Evolutionary conservation across 2,888 invertebrate genomes (phyloP), one percentile per base, ranked within the genome.

Genomic region (Chrysolina americana): DNA sequence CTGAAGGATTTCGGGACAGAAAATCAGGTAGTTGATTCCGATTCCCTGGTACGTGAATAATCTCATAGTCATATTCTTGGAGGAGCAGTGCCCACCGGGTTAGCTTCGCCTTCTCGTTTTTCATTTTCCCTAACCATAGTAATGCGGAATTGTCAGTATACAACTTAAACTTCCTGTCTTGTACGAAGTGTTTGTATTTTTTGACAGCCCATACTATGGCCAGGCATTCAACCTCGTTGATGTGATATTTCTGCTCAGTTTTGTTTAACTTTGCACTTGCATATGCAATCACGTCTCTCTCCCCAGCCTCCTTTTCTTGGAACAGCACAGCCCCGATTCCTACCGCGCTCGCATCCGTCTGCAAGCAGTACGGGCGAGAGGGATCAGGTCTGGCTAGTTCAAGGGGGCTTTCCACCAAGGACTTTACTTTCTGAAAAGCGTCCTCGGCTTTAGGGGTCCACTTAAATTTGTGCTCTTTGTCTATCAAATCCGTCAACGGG

Each of bases 291-390:
- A 82, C 70, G 1, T 59, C 23, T 9, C 73, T 53, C 3, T 66
- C 62, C 5, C 41, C n/a, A 4, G 44, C 17, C 47, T 62, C n/a
- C n/a, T n/a, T 17, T 15, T 44, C 44, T 36, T 82, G 82, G 44
- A 77, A 81, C 0, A 83, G 72, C 8, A 83, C 83, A 4, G 81
- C 82, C 1, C 79, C 80, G 17, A 80, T 76, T 0, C 81, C 82
- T 10, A 41, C 10, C 0, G 50, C 62, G 47, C 80, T 80, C 47
- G 81, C 81, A 71, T 81, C 80, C 0, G 81, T 80, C 41, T 83
- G 81, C 3, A 83, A 71, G 3, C 73, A 48, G 70, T 76, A 83
- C 0, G 77, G 78, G 11, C 63, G 44, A 3, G 41, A 41, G 8
- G 73, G 62, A 23, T 79, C 73, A 0, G 81, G 82, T 0, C 81